A percentile compares a stretch with the other conserved stretches of the same genome.
These are phyloP conservation scores for Myotis brandtii DNA, from an alignment of 2,113 vertebrate species.

Conservation along the genomic window DNA sequence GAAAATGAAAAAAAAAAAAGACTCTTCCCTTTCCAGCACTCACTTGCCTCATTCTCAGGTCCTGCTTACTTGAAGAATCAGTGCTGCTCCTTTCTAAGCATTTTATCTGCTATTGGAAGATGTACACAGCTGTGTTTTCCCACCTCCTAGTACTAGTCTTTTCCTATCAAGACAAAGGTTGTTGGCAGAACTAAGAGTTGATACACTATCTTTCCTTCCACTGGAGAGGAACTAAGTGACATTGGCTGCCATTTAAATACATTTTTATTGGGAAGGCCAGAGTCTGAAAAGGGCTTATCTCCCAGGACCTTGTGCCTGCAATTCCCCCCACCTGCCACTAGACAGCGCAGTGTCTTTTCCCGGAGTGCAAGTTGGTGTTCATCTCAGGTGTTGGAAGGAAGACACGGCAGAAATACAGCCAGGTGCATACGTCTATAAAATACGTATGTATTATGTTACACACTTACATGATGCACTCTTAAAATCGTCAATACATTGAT, in stretches of 20 bases:
- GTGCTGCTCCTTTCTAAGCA: background rate
- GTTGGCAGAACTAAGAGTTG: constrained; percentile 23
- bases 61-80: background rate
- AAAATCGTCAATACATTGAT: background rate
- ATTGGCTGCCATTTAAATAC: constrained; percentile 9
- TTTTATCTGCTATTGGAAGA: background rate
- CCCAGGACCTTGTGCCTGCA: constrained; percentile 41
- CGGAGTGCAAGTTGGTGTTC: background rate
- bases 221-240: background rate
- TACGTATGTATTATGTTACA: background rate
- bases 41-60: background rate
- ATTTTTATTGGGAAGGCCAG: background rate
- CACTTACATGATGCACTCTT: background rate
- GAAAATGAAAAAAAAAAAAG: background rate
- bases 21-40: background rate
- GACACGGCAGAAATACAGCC: background rate
- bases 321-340: background rate
- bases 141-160: background rate
- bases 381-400: background rate
- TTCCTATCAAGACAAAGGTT: background rate
- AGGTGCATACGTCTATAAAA: background rate
- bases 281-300: background rate
- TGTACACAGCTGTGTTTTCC: background rate
- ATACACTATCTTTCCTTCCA: background rate
- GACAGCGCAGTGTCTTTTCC: constrained; percentile 47